Percentiles rank a stretch among this genome's conserved stretches.
Evolutionary conservation across 2,888 invertebrate genomes (phyloP).

Genomic region (Chromoteleia sp.): DNA sequence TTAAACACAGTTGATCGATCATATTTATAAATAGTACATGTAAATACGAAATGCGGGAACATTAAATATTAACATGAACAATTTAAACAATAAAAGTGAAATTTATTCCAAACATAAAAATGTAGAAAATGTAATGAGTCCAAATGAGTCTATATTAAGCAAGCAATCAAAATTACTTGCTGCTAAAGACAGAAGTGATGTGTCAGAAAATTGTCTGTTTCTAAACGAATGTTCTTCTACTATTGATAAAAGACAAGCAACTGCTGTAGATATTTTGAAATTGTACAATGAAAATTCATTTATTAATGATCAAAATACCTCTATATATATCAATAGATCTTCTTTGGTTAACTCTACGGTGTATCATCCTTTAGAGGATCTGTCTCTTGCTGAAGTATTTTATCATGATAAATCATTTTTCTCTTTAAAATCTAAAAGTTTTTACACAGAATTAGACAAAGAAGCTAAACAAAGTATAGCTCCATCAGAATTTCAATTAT

Average conservation of each 20-base stretch:
- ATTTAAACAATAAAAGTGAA: too few species aligned
- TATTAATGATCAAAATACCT: background rate
- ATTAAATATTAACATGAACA: too few species aligned
- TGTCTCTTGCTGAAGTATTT: conserved; percentile 27
- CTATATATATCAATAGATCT: background rate
- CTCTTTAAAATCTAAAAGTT: background rate
- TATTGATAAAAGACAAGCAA: background rate
- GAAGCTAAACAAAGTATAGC: conserved; percentile 5
- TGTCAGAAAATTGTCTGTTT: background rate
- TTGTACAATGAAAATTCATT: background rate
- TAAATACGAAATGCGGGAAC: too few species aligned
- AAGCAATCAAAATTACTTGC: background rate
- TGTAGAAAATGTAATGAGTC: background rate
- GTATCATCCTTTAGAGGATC: conserved; percentile 32
- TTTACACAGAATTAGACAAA: background rate
- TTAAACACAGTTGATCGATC: background rate
- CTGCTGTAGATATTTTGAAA: background rate
- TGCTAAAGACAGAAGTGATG: background rate
- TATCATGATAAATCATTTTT: background rate
- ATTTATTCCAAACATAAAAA: too few species aligned
- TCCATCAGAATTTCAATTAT: conserved; percentile 32
- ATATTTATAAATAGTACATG: background rate
- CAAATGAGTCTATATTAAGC: background rate
- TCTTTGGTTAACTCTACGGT: background rate
- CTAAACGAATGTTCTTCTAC: background rate